Conservation (phyloP, 2,797 vertebrate species). For the Sternarchorhynchus goeldii region DNA sequence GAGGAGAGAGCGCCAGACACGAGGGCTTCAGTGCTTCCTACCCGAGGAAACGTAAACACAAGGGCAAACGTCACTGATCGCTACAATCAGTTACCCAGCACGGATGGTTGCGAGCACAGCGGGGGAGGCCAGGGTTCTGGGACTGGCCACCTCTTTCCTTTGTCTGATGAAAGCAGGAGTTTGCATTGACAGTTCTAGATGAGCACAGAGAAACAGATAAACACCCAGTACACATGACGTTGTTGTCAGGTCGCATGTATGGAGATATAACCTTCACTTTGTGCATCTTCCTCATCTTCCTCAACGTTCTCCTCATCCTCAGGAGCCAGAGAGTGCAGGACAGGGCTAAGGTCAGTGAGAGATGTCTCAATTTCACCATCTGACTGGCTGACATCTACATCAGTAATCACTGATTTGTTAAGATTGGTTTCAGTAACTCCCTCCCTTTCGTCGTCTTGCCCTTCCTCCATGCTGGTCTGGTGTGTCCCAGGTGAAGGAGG, state of each 20-base stretch:
- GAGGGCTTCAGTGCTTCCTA: not conserved
- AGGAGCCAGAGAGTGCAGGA: conserved; percentile 20
- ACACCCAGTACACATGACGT: not conserved
- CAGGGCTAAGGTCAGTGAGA: conserved; percentile 19
- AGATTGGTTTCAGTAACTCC: conserved; percentile 25
- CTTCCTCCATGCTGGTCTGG: conserved; percentile 2
- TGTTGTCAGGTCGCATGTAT: not conserved
- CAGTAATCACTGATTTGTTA: conserved; percentile 10
- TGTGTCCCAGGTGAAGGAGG: not conserved
- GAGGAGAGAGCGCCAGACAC: not conserved
- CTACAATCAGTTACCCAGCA: conserved; percentile 59
- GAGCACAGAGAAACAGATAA: conserved; percentile 5
- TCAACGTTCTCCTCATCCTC: conserved; percentile 59
- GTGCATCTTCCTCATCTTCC: conserved; percentile 48
- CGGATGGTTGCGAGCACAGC: conserved; percentile 56
- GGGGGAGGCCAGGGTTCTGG: conserved; percentile 50
- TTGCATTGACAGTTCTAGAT: conserved; percentile 66
- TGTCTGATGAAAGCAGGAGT: conserved; percentile 75
- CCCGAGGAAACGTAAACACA: not conserved
- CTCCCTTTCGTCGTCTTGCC: conserved; percentile 44
- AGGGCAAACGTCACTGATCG: not conserved
- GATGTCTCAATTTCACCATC: conserved; percentile 9
- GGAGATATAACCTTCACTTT: conserved; percentile 57
- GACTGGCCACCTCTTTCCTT: conserved; percentile 52
- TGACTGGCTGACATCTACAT: conserved; percentile 12